Evolutionary conservation across 2,888 invertebrate genomes (phyloP), one percentile per base, ranked within the genome.

Genomic region (Geophilus truncorum): DNA sequence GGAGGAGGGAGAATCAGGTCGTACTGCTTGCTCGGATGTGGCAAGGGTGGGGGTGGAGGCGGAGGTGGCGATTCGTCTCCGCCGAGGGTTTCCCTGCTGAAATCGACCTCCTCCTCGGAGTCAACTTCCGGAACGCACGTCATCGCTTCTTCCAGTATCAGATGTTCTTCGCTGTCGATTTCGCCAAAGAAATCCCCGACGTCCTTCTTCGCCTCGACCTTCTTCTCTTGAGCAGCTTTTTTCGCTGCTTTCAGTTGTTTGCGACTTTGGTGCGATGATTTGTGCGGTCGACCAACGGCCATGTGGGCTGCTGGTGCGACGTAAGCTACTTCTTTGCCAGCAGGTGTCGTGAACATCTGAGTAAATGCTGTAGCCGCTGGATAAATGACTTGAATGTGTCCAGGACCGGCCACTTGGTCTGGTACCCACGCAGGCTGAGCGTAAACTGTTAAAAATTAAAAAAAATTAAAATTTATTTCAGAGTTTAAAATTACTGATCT

Each of bases 1-100:
- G 84, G 83, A 23, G 81, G 57, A 2, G 81, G 83, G 15, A 81
- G 45, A 45, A 70, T 77, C 9, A 81, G 77, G 36, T 80, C 80
- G 23, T 78, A 77, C 6, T 28, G 45, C 21, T 77, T 81, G 12
- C 79, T 75, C 15, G 36, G 32, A n/a, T 51, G 18, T 1, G 80
- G 80, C 7, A 57, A 36, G 12, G 77, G 77, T 12, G 70, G 70
- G 0, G 78, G 40, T 9, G 78, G 78, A 2, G 81, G 80, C 9
- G 81, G 80, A 4, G 80, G 40, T 1, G 62, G 51, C 10, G 77
- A 45, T 15, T 32, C 25, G 30, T 80, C 57, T n/a, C 45, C 79
- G 15, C 51, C 21, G 23, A 40, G 45, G 4, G 30, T 15, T n/a
- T 76, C 76, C 9, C 28, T 34, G 9, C 28, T 28, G 15, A 25